Percentiles rank a stretch among this genome's conserved stretches.
Conservation (phyloP, 2,113 vertebrate genomes). For the Channa argus region DNA sequence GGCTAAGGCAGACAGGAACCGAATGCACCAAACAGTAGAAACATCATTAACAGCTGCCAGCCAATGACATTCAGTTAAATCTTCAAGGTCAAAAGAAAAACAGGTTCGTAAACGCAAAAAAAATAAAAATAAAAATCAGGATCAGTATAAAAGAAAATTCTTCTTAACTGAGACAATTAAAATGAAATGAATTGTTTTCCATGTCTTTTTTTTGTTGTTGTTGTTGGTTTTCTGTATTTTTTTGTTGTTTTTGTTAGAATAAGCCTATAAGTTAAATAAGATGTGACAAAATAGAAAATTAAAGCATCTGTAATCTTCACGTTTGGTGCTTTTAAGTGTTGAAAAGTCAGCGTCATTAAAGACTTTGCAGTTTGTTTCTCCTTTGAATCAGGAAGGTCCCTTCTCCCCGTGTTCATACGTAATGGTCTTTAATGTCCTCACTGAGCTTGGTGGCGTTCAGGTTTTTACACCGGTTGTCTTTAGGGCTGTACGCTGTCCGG, state of each 20-base stretch:
- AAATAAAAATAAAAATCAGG: slow-evolving; percentile 32
- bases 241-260: slow-evolving; percentile 68
- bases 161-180: slow-evolving; percentile 16
- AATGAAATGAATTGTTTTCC: slow-evolving; percentile 10
- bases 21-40: slow-evolving; percentile 30
- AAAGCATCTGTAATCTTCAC: slow-evolving; percentile 63
- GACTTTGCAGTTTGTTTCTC: slow-evolving; percentile 57
- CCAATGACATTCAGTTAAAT: slow-evolving; percentile 26
- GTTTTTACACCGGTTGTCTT: slow-evolving; percentile 94
- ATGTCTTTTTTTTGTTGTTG: slow-evolving; percentile 52
- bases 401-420: slow-evolving; percentile 51
- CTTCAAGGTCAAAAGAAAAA: background rate
- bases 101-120: slow-evolving; percentile 81
- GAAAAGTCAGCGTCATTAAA: slow-evolving; percentile 71
- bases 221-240: slow-evolving; percentile 47
- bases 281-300: slow-evolving; percentile 39
- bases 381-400: slow-evolving; percentile 38
- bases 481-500: slow-evolving; percentile 87
- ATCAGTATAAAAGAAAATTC: slow-evolving; percentile 58
- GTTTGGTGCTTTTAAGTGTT: slow-evolving; percentile 62
- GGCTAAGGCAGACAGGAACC: slow-evolving; percentile 65
- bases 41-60: slow-evolving; percentile 77
- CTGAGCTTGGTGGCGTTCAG: slow-evolving; percentile 81
- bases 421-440: slow-evolving; percentile 86
- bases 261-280: slow-evolving; percentile 79